These are phyloP conservation scores for Eupleurogrammus muticus DNA, from an alignment of 2,797 vertebrate species.

Conservation along the genomic window DNA sequence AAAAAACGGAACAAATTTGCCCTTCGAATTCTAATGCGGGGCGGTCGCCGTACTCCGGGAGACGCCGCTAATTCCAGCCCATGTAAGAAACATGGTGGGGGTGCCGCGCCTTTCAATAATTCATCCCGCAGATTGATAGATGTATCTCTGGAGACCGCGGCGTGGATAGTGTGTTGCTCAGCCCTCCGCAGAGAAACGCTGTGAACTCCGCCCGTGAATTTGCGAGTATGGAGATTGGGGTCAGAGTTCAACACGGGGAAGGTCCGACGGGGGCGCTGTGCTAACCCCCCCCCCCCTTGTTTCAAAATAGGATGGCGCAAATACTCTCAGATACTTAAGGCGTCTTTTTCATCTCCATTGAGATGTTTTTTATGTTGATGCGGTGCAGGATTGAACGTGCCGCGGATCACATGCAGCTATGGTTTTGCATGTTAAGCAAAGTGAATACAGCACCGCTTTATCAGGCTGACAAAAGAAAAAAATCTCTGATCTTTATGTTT, in stretches of 20 bases:
- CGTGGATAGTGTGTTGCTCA: slow-evolving; percentile 55
- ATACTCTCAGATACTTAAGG: slow-evolving; percentile 27
- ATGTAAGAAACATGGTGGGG: slow-evolving; percentile 52
- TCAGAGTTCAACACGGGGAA: slow-evolving; percentile 63
- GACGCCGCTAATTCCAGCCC: slow-evolving; percentile 61
- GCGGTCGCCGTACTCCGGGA: slow-evolving; percentile 30
- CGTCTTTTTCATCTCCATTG: slow-evolving; percentile 17
- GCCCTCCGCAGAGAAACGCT: slow-evolving; percentile 52
- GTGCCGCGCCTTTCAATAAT: slow-evolving; percentile 67
- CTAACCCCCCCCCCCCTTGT: slow-evolving; percentile 10
- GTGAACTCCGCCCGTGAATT: slow-evolving; percentile 66
- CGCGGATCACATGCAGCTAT: slow-evolving; percentile 1
- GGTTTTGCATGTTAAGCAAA: slow-evolving; percentile 25
- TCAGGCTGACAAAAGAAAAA: slow-evolving; percentile 7
- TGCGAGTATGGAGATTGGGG: slow-evolving; percentile 73
- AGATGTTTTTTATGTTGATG: slow-evolving; percentile 35
- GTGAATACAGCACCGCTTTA: not conserved
- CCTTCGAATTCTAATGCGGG: slow-evolving; percentile 46
- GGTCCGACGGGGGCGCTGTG: slow-evolving; percentile 28
- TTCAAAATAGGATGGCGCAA: slow-evolving; percentile 42
- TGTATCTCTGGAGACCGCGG: slow-evolving; percentile 60
- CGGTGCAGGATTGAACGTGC: slow-evolving; percentile 8
- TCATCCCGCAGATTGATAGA: slow-evolving; percentile 74
- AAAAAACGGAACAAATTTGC: slow-evolving; percentile 36
- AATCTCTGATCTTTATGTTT: slow-evolving; percentile 9